Evolutionary conservation across 1,140 invertebrate genomes (phyloP), one percentile per base, ranked within the genome.

Genomic region (Octopus sinensis): DNA sequence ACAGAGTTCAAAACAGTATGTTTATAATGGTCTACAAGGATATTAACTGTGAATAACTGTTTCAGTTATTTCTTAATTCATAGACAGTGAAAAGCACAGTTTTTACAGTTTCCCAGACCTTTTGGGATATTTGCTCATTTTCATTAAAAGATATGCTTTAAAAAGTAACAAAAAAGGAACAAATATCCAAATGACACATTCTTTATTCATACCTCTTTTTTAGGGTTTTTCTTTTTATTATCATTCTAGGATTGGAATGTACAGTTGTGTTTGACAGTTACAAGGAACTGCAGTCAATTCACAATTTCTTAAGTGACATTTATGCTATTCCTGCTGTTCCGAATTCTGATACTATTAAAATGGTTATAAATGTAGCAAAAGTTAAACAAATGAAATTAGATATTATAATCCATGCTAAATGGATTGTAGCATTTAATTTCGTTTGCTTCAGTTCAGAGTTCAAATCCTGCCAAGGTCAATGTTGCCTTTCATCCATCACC

Each of bases 11-110:
- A 93, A 93, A 79, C 93, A 93, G 85, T 93, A 93, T 91, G 91
- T 95, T 76, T 95, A 95, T 87, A 95, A 95, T 91, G 95, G 95
- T 87, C 90, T 95, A 85, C 91, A 92, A 88, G 91, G 90, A 75
- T 91, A 89, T 85, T 91, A 81, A 88, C 17, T 9, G 13, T 54
- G 78, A 77, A 12, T 51, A 12, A 79, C n/a, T 53, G 30, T 43
- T 43, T 43, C 30, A 43, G 30, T 43, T 43, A 43, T 80, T 68
- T 68, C 4, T 4, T 62, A 17, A 23, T 9, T 73, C 5, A 23
- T 13, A 23, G 68, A n/a, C 7, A 23, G 68, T 13, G 17, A n/a
- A 23, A 23, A 73, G 30, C 30, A 73, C 30, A 73, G 17, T 73
- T n/a, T 62, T 6, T n/a, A 73, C 68, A n/a, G 17, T 73, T 9